Evolutionary conservation across 2,113 vertebrate species (phyloP).

Genomic region (Corythaeola cristata): DNA sequence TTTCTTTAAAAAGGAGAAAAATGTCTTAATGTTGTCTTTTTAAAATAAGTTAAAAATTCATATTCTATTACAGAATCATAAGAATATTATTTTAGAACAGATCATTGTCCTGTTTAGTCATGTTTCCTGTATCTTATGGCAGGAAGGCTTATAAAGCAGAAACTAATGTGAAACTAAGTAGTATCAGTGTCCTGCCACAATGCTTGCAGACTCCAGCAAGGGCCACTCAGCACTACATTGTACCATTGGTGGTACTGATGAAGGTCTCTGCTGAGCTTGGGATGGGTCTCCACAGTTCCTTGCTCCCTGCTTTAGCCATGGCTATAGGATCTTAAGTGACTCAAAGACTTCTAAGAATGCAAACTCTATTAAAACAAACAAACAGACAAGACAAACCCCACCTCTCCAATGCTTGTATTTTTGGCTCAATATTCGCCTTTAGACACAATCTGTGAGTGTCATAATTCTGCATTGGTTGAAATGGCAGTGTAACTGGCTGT

Average conservation of each 20-base stretch:
- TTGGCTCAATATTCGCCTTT: neutral
- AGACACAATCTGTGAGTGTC: neutral
- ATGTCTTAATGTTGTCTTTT: neutral
- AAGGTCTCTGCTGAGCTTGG: neutral
- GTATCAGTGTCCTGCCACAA: neutral
- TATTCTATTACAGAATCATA: neutral
- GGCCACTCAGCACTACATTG: neutral
- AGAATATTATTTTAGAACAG: neutral
- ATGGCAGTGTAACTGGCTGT: neutral
- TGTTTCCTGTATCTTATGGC: neutral
- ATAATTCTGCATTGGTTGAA: neutral
- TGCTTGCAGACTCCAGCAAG: neutral
- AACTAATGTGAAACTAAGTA: neutral
- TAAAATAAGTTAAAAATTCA: neutral
- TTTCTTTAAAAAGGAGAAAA: neutral
- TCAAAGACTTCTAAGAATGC: neutral
- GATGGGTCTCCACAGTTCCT: neutral
- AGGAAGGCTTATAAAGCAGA: neutral
- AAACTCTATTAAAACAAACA: neutral
- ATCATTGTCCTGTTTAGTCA: neutral
- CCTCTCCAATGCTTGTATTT: neutral
- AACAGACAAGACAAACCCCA: neutral
- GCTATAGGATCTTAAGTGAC: neutral
- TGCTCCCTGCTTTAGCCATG: neutral
- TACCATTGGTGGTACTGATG: neutral